Conservation (phyloP, 2,888 invertebrate species). For the Cryptocephalus moraei region DNA sequence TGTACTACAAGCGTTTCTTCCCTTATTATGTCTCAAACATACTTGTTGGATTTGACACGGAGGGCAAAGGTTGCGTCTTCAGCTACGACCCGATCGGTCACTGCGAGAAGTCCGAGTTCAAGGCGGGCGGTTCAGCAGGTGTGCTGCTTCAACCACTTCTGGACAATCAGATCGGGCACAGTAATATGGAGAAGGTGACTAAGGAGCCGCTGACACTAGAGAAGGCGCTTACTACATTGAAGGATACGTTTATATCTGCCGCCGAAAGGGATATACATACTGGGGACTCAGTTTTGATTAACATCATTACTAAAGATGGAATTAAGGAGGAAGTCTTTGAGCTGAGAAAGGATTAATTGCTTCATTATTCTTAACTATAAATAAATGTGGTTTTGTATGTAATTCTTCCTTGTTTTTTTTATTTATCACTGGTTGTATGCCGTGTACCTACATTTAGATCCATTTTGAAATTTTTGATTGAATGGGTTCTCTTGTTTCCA, state of each 20-base stretch:
- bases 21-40: slow-evolving; percentile 96
- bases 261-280: slow-evolving; percentile 97
- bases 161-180: slow-evolving; percentile 90
- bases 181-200: slow-evolving; percentile 70
- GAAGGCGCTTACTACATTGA: slow-evolving; percentile 73
- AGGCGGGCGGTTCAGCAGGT: slow-evolving; percentile 87
- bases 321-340: slow-evolving; percentile 61
- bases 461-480: too few relatives aligned
- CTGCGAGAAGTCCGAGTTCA: slow-evolving; percentile 73
- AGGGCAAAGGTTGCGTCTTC: slow-evolving; percentile 91
- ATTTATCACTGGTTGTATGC: too few relatives aligned
- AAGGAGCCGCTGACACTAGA: slow-evolving; percentile 60
- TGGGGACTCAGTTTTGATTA: slow-evolving; percentile 81
- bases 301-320: slow-evolving; percentile 82
- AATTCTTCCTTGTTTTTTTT: too few relatives aligned
- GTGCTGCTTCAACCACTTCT: slow-evolving; percentile 86
- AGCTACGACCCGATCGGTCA: slow-evolving; percentile 98
- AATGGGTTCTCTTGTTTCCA: too few relatives aligned
- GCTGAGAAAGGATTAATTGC: slow-evolving; percentile 74
- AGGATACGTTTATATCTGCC: slow-evolving; percentile 95
- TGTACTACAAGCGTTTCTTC: slow-evolving; percentile 96
- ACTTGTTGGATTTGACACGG: slow-evolving; percentile 83
- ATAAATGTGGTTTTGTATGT: too few relatives aligned
- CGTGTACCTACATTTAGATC: too few relatives aligned
- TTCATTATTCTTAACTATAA: too few relatives aligned